Base-by-base conservation (phyloP, 2,797 vertebrate species). In the Florisuga fusca region DNA sequence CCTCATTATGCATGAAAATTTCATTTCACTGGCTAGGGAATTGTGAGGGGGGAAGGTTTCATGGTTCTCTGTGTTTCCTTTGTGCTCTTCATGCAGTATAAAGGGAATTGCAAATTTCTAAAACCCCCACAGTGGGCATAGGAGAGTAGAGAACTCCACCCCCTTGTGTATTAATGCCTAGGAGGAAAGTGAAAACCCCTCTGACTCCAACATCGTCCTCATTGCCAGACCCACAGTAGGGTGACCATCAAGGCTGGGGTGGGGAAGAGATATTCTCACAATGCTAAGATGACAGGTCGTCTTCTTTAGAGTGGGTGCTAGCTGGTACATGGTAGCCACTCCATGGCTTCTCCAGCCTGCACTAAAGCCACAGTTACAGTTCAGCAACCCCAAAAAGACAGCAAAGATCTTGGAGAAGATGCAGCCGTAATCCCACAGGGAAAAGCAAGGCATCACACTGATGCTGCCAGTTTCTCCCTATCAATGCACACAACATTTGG, bases 1-100 rank as follows among this genome's bases (percentile, higher is more conserved):
- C 54, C 41, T 82, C 71, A 64, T 93, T 95, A 94, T 91, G 89
- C 87, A 91, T 88, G 86, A 91, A 93, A 92, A 92, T 90, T 95
- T 91, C 53, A 94, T 95, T 92, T 91, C 10, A 5, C 51, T 88
- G 79, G 36, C 54, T 74, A 74, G 87, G 62, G 74, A 95, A 87
- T 82, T 14, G 0, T 1, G 3, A 66, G 43, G 22, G 22, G 51
- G 54, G 53, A 18, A 82, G 69, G 48, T 74, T 92, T 87, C 3
- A 3, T 76, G 55, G 31, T 51, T 85, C 34, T 57, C 50, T 55
- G 15, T 46, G n/a, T 72, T 94, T 93, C 59, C 55, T 95, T 91
- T 84, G 54, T 95, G 84, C 45, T 85, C 75, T 66, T 88, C 29
- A 27, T 55, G 51, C 48, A 23, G 55, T n/a, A 38, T 33, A 86